Conservation (phyloP, 2,113 vertebrate species). For the Rutilus rutilus region DNA sequence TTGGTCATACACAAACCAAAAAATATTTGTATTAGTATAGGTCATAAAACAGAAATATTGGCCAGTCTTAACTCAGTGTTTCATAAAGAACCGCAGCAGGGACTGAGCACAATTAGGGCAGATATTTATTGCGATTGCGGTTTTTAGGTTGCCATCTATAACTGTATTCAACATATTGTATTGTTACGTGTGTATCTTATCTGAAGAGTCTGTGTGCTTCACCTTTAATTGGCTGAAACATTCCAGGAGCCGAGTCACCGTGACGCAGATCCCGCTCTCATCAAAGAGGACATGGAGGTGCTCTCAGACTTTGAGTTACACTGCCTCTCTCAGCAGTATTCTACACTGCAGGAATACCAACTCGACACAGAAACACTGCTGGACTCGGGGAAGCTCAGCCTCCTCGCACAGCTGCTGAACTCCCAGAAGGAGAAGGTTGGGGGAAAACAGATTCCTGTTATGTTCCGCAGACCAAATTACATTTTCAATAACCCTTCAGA, state of each 20-base stretch:
- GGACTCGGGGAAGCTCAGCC: conserved; percentile 93
- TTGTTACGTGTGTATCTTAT: background rate
- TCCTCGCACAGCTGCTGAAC: conserved; percentile 81
- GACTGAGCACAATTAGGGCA: background rate
- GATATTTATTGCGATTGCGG: background rate
- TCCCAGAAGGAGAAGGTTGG: conserved; percentile 86
- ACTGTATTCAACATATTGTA: too few relatives aligned
- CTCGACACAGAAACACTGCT: conserved; percentile 83
- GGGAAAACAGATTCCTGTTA: background rate
- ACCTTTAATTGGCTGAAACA: background rate
- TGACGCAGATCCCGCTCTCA: conserved; percentile 88
- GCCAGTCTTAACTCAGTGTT: background rate
- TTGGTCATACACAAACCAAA: background rate
- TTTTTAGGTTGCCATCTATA: background rate
- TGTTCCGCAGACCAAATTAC: conserved; percentile 8
- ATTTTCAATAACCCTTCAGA: background rate
- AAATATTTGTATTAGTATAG: background rate
- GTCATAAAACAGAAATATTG: background rate
- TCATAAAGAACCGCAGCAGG: background rate
- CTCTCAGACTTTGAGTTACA: conserved; percentile 98
- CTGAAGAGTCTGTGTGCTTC: background rate
- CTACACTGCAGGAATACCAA: conserved; percentile 79
- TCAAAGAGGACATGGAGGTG: conserved; percentile 96
- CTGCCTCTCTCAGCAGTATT: conserved; percentile 88
- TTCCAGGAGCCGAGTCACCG: conserved; percentile 90